These are phyloP conservation scores for Oryzias curvinotus DNA, from an alignment of 2,113 vertebrate species.

Conservation along the genomic window DNA sequence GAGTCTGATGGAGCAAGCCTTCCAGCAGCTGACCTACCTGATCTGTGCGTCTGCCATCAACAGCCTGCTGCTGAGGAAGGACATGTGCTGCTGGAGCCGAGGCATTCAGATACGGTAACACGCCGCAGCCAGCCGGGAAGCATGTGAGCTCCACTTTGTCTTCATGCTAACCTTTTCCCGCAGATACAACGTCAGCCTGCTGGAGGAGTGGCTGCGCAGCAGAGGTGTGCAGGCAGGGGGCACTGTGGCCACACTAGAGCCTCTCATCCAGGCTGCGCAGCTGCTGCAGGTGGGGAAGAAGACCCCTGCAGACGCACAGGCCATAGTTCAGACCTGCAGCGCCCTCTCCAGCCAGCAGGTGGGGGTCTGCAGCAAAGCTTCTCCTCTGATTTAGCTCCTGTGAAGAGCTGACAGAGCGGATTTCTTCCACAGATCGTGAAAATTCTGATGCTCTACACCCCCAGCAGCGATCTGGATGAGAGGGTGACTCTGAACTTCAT, in stretches of 20 bases:
- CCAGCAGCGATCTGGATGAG: slow-evolving; percentile 73
- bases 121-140: too few species aligned
- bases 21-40: slow-evolving; percentile 77
- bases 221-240: slow-evolving; percentile 73
- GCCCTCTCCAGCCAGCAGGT: slow-evolving; percentile 79
- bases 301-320: slow-evolving; percentile 67
- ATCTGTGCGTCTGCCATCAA: slow-evolving; percentile 74
- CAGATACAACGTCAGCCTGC: slow-evolving; percentile 80
- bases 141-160: not conserved
- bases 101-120: slow-evolving; percentile 82
- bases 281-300: slow-evolving; percentile 82
- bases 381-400: not conserved
- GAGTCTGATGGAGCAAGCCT: slow-evolving; percentile 66
- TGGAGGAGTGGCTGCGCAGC: slow-evolving; percentile 82
- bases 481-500: slow-evolving; percentile 75
- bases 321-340: slow-evolving; percentile 78
- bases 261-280: slow-evolving; percentile 81
- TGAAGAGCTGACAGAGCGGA: not conserved
- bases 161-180: not conserved
- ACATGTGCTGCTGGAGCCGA: slow-evolving; percentile 78
- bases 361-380: not conserved
- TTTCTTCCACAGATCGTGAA: slow-evolving; percentile 74
- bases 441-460: slow-evolving; percentile 75
- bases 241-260: slow-evolving; percentile 70
- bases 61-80: slow-evolving; percentile 80